phyloP scores from a whole-genome alignment of 2,888 invertebrate species.

The Taphrorychus bicolor region DNA sequence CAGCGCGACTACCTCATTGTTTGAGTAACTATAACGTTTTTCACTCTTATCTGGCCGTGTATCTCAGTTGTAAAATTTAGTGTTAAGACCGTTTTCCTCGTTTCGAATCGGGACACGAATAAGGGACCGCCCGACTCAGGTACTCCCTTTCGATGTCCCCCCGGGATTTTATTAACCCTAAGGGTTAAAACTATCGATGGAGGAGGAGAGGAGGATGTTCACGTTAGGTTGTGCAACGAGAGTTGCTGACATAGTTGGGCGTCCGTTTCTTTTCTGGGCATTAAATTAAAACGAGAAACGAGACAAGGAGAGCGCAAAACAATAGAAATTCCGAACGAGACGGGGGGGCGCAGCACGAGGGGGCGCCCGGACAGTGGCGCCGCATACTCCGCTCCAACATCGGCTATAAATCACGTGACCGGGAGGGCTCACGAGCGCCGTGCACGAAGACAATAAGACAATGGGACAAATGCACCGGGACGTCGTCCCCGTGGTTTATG shows the following conservation, averaged over 20 bases:
- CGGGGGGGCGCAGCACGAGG: constrained; percentile 46
- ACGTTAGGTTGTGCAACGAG: neutral
- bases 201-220: no score
- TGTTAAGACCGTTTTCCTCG: constrained; percentile 56
- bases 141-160: no score
- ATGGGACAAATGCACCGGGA: constrained; percentile 59
- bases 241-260: neutral
- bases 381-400: constrained; percentile 42
- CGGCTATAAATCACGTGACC: constrained; percentile 59
- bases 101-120: neutral
- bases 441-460: constrained; percentile 61
- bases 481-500: constrained; percentile 33
- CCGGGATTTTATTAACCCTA: no score
- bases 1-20: constrained; percentile 60
- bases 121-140: neutral
- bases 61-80: constrained; percentile 60
- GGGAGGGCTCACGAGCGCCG: constrained; percentile 40
- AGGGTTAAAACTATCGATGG: no score
- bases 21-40: constrained; percentile 61
- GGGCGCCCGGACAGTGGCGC: constrained; percentile 60
- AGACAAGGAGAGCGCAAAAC: constrained; percentile 51
- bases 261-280: neutral
- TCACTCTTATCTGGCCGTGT: constrained; percentile 60
- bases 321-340: constrained; percentile 58
- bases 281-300: constrained; percentile 15